Conservation (phyloP, 53 echinoderm and acorn worm genomes). For the Arbacia lixula region DNA sequence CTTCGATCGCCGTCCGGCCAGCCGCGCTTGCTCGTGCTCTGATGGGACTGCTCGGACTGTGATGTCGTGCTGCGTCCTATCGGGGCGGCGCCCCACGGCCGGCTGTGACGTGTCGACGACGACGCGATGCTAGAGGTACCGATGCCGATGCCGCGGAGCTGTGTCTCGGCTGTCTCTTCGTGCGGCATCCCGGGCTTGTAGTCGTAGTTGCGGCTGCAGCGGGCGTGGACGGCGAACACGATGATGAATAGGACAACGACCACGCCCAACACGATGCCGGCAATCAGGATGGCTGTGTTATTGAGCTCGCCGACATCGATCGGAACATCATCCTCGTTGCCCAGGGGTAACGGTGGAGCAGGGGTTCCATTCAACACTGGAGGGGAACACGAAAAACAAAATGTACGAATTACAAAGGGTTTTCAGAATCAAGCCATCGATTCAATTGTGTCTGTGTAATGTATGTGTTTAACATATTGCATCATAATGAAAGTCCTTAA, state of each 20-base stretch:
- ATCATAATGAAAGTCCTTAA: too few species aligned
- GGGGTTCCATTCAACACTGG: constrained; percentile 14
- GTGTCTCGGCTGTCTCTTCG: constrained; percentile 63
- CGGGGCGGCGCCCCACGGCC: constrained; percentile 70
- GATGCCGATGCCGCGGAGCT: constrained; percentile 61
- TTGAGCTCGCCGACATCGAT: constrained; percentile 41
- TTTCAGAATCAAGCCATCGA: too few species aligned
- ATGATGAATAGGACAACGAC: constrained; percentile 69
- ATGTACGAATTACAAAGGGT: not conserved
- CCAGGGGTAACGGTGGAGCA: constrained; percentile 21
- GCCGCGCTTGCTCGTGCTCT: constrained; percentile 80
- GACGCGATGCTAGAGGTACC: constrained; percentile 69
- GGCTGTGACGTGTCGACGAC: constrained; percentile 68
- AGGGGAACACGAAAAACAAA: too few species aligned
- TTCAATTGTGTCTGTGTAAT: too few species aligned
- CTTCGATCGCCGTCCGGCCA: constrained; percentile 88
- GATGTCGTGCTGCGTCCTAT: constrained; percentile 83
- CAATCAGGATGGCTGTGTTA: constrained; percentile 72
- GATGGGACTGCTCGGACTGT: constrained; percentile 85
- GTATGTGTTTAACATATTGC: too few species aligned
- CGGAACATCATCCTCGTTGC: not conserved
- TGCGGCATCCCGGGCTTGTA: constrained; percentile 46
- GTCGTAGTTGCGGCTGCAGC: constrained; percentile 66
- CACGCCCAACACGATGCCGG: constrained; percentile 65
- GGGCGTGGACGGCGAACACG: constrained; percentile 71